Base-by-base conservation (phyloP, 2,113 vertebrate species). In the Lycaon pictus region DNA sequence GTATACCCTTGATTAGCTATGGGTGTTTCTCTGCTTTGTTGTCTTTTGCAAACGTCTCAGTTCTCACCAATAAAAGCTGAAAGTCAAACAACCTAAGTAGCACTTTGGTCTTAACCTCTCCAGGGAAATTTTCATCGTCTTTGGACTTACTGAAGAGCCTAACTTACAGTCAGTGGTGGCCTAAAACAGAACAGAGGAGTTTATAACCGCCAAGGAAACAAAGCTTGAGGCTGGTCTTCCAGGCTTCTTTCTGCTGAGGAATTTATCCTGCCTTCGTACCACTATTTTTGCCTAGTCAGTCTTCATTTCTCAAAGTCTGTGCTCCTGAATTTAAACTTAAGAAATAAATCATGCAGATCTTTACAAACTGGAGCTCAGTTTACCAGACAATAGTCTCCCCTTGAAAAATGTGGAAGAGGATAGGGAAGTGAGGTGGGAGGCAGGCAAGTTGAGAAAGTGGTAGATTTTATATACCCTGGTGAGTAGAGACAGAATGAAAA, bases 21-120 rank as follows among this genome's bases (percentile, higher is more conserved):
- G 9, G 7, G 35, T 90, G 4, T 67, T 72, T 93, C 35, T 88
- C n/a, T 60, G 43, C 48, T 94, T 69, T 93, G 76, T 76, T 76
- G 3, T 60, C 53, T 94, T 67, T 29, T 74, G 16, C 74, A 96
- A 74, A 92, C 81, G 37, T 88, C 90, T 97, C 65, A 55, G 11
- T 11, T 96, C 62, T 93, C 7, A 56, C 17, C 55, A 79, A 32
- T 90, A 55, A 89, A 95, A 80, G 15, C 43, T 84, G 8, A 96
- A 83, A 92, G 20, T 58, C 11, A 92, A 84, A 56, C 58, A 88
- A 86, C 20, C 5, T 35, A 80, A 16, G 12, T 77, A 11, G 13
- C 13, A 9, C 77, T 92, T 96, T 58, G 20, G 37, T n/a, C 63
- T 90, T 60, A n/a, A 35, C 60, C 37, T 91, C 22, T 65, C 77